phyloP scores from a whole-genome alignment of 2,888 invertebrate species.

The Slavum lentiscoides region DNA sequence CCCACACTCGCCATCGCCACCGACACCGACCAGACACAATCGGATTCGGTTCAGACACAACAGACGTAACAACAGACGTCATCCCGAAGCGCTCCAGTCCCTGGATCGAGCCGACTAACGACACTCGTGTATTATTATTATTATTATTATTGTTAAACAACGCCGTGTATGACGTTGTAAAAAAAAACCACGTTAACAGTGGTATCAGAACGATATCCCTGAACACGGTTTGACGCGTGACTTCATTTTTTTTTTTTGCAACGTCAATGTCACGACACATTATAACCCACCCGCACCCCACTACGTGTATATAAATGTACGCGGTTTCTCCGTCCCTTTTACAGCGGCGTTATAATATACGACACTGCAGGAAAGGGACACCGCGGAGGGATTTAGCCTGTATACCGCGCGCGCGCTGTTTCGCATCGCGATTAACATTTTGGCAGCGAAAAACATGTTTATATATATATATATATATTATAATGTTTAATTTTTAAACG shows the following conservation, averaged over 20 bases:
- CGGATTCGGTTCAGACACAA: constrained; percentile 47
- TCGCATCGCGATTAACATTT: neutral
- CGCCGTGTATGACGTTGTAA: no score
- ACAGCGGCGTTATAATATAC: neutral
- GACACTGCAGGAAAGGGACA: neutral
- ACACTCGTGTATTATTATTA: neutral
- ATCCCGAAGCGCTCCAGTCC: constrained; percentile 31
- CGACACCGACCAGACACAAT: constrained; percentile 27
- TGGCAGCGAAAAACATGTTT: neutral
- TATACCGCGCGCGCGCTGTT: neutral
- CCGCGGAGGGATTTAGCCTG: no score
- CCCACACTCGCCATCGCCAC: no score
- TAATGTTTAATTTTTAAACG: constrained; percentile 13
- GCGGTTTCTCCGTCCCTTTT: no score
- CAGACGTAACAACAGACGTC: constrained; percentile 24
- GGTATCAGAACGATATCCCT: constrained; percentile 3
- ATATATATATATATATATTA: no score
- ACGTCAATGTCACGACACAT: no score
- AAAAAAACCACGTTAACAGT: no score
- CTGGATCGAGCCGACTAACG: constrained; percentile 28
- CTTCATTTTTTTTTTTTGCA: no score
- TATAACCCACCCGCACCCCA: no score
- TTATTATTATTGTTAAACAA: no score
- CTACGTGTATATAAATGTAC: neutral
- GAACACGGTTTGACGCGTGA: neutral